phyloP scores from a whole-genome alignment of 1,140 invertebrate genomes.

The Lordiphosa collinella region DNA sequence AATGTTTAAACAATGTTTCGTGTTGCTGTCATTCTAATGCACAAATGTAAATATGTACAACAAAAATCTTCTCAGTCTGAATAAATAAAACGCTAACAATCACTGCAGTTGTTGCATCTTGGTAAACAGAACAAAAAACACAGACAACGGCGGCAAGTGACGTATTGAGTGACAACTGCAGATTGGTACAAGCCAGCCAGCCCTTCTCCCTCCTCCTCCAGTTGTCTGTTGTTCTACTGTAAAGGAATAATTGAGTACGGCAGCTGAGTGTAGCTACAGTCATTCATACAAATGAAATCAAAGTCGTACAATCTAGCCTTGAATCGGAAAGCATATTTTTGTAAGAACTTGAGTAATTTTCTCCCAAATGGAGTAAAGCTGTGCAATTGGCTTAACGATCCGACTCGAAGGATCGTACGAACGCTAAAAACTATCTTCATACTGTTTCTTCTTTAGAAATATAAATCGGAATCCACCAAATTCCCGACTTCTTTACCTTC shows the following conservation, averaged over 20 bases:
- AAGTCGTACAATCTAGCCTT: no score
- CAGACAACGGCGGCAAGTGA: slow-evolving; percentile 23
- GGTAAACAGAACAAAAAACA: slow-evolving; percentile 1
- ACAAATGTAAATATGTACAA: slow-evolving; percentile 49
- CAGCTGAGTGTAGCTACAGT: no score
- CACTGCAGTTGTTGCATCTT: slow-evolving; percentile 32
- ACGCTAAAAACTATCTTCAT: no score
- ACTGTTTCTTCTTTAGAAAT: no score
- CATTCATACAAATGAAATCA: no score
- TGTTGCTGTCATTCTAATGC: slow-evolving; percentile 5
- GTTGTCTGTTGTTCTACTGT: neutral
- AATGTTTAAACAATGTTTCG: slow-evolving; percentile 16
- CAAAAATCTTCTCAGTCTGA: slow-evolving; percentile 41
- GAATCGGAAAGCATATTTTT: no score
- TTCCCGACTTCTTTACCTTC: no score
- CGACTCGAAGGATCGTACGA: no score
- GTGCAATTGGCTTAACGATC: no score
- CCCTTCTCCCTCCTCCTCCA: neutral
- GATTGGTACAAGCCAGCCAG: neutral
- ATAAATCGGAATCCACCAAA: no score
- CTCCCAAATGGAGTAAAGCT: no score
- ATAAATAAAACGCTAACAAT: slow-evolving; percentile 50
- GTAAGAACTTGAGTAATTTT: no score
- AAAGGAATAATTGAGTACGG: neutral
- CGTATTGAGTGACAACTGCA: slow-evolving; percentile 43